Evolutionary conservation across 1,140 invertebrate genomes (phyloP), one percentile per base, ranked within the genome.

Genomic region (Drosophila sp.): DNA sequence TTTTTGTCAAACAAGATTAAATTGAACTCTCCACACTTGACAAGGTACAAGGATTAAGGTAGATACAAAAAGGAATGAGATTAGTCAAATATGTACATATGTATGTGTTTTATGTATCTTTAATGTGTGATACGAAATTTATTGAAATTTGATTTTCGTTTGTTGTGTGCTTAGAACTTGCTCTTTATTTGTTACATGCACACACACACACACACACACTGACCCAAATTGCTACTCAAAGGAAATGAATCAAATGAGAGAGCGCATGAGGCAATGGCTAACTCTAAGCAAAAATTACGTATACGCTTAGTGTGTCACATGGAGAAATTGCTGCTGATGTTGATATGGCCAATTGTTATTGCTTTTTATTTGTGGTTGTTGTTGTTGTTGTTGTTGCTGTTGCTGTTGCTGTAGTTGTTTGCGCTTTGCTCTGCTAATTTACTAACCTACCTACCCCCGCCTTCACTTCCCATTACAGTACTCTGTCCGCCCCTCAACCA

Each of bases 391-490:
- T 23, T 61, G 44, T 32, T 27, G 25, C 23, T 35, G 35, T 56
- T 32, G 7, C 63, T 64, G 65, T 65, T 60, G 66, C 7, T 47
- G 17, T 47, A 72, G 44, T 35, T 60, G 72, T 72, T 78, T n/a
- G n/a, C n/a, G n/a, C 50, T 75, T 60, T 32, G 32, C 27, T 38
- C 11, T 63, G 73, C 75, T 82, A 82, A 83, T 87, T 86, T 87
- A 76, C 63, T 72, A 65, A 65, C 50, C 23, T 47, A 54, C 33
- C 27, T 32, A 71, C 30, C 50, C 30, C 50, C 7, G 8, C 35
- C 1, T 10, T 11, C 8, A 23, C 23, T 17, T 23, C 6, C 2
- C 44, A 7, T 25, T 17, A 11, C 3, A 38, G 35, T 47, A 6
- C 44, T 47, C 4, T 25, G 23, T 10, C 23, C 44, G 23, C 44